phyloP scores from a whole-genome alignment of 2,113 vertebrate genomes.

The Phodopus roborovskii region DNA sequence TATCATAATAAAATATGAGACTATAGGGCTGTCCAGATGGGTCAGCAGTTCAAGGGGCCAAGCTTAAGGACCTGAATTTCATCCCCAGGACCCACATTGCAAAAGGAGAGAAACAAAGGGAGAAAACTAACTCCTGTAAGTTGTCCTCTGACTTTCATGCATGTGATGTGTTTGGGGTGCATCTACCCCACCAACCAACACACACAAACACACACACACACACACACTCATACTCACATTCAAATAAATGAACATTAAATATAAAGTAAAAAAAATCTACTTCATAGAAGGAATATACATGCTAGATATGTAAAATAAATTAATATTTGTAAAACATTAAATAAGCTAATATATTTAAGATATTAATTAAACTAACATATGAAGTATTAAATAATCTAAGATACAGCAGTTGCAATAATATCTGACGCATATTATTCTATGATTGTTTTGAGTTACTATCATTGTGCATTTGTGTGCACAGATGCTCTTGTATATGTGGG shows the following conservation, averaged over 20 bases:
- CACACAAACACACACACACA: not conserved
- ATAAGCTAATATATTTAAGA: not conserved
- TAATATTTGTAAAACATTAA: not conserved
- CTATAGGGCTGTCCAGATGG: not conserved
- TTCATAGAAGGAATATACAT: not conserved
- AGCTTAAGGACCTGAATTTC: not conserved
- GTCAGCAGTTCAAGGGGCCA: not conserved
- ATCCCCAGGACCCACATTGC: not conserved
- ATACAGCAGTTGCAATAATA: not conserved
- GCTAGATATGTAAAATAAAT: constrained; percentile 2
- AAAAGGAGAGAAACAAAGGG: not conserved
- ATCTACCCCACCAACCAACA: not conserved
- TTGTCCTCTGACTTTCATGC: not conserved
- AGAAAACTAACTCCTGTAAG: not conserved
- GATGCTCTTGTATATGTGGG: not conserved
- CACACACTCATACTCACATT: not conserved
- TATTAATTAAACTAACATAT: not conserved
- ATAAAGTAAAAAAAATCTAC: not conserved
- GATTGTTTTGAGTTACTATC: not conserved
- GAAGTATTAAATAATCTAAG: not conserved
- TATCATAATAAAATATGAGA: not conserved
- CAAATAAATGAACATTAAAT: not conserved
- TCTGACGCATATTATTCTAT: not conserved
- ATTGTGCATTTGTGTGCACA: not conserved
- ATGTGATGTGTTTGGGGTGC: not conserved